phyloP scores from a whole-genome alignment of 1,140 invertebrate genomes.

The Luehdorfia chinensis region DNA sequence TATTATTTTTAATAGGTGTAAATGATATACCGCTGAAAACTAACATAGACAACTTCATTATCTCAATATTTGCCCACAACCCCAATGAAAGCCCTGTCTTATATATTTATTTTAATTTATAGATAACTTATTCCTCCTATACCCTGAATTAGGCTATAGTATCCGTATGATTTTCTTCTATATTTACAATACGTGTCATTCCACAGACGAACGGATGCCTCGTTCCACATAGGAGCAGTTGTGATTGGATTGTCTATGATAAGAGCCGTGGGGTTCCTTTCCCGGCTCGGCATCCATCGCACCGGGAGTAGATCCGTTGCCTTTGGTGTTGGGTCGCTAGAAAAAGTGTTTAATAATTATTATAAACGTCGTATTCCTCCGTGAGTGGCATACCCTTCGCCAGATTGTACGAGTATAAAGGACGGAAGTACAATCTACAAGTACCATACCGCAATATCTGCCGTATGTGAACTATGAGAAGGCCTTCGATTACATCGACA shows the following conservation, averaged over 20 bases:
- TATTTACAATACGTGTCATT: conserved; percentile 59
- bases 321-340: conserved; percentile 55
- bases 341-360: conserved; percentile 16
- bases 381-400: too few relatives aligned
- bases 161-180: conserved; percentile 46
- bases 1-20: too few relatives aligned
- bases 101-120: too few relatives aligned
- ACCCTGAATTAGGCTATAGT: conserved; percentile 2
- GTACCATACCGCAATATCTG: too few relatives aligned
- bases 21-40: too few relatives aligned
- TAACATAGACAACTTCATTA: too few relatives aligned
- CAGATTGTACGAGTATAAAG: neutral
- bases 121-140: neutral
- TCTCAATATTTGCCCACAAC: too few relatives aligned
- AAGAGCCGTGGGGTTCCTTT: conserved; percentile 46
- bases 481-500: too few relatives aligned
- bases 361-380: too few relatives aligned
- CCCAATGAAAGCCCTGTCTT: too few relatives aligned
- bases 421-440: too few relatives aligned
- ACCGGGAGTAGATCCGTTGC: conserved; percentile 39
- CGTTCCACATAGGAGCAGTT: conserved; percentile 50
- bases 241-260: conserved; percentile 41
- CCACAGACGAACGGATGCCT: conserved; percentile 43
- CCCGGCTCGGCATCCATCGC: conserved; percentile 45
- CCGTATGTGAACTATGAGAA: too few relatives aligned